Percentiles rank a stretch among this genome's conserved stretches.
These are phyloP conservation scores for Cantharis rufa DNA, from an alignment of 2,888 invertebrate species.

Conservation along the genomic window DNA sequence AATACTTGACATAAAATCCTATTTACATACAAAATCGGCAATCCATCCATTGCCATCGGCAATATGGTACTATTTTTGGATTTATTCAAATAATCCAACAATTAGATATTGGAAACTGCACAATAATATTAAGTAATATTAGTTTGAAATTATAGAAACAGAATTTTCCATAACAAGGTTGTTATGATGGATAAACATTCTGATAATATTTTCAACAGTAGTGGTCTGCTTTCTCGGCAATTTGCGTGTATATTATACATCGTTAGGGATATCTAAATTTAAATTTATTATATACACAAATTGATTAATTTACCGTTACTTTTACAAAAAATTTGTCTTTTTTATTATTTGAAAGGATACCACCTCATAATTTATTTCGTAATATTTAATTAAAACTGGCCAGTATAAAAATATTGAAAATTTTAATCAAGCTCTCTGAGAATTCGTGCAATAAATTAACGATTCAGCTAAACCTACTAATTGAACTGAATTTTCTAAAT, in stretches of 20 bases:
- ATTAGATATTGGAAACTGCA: background rate
- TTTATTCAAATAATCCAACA: no score
- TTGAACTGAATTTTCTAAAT: no score
- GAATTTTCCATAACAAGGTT: background rate
- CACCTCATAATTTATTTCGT: background rate
- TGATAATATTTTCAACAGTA: slow-evolving; percentile 1
- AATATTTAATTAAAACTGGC: background rate
- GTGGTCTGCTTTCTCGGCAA: slow-evolving; percentile 3
- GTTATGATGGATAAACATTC: slow-evolving; percentile 5
- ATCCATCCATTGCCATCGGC: no score
- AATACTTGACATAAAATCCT: no score
- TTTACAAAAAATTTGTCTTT: background rate
- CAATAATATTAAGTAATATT: background rate
- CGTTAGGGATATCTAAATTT: slow-evolving; percentile 20
- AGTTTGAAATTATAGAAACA: background rate
- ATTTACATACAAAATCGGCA: no score
- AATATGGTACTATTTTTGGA: no score
- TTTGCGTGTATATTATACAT: slow-evolving; percentile 6
- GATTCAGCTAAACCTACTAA: no score
- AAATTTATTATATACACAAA: slow-evolving; percentile 19
- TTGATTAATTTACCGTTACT: background rate
- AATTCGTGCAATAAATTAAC: no score
- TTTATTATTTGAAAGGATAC: background rate
- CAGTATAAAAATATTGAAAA: background rate
- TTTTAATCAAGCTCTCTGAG: no score